Conservation (phyloP, 1,140 invertebrate species). For the Drosophila parvula region DNA sequence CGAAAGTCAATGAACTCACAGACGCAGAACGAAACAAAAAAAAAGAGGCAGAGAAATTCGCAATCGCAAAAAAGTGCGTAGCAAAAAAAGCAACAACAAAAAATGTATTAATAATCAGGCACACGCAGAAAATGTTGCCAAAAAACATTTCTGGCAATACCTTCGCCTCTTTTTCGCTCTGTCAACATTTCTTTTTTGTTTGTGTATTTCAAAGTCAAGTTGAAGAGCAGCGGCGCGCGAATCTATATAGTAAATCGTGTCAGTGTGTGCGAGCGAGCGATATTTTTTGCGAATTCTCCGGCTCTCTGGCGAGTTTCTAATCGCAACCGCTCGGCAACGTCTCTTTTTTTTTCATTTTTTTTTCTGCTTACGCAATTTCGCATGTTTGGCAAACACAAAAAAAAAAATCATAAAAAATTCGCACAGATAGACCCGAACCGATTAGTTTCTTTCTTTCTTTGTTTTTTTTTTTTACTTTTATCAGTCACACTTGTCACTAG, state of each 20-base stretch:
- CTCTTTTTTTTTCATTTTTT: slow-evolving; percentile 6
- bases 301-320: slow-evolving; percentile 38
- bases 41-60: slow-evolving; percentile 39
- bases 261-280: slow-evolving; percentile 19
- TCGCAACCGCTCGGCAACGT: slow-evolving; percentile 7
- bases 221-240: slow-evolving; percentile 72
- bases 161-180: slow-evolving; percentile 32
- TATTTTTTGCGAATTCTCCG: slow-evolving; percentile 53
- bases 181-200: slow-evolving; percentile 56
- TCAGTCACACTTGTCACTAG: slow-evolving; percentile 32
- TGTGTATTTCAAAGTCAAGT: slow-evolving; percentile 77
- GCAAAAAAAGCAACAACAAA: slow-evolving; percentile 8
- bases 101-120: not conserved
- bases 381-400: slow-evolving; percentile 73
- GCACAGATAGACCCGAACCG: slow-evolving; percentile 13
- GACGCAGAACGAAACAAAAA: slow-evolving; percentile 15
- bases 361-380: slow-evolving; percentile 69
- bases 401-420: slow-evolving; percentile 19
- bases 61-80: slow-evolving; percentile 47
- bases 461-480: slow-evolving; percentile 16
- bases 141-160: slow-evolving; percentile 40
- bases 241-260: slow-evolving; percentile 5
- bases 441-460: not conserved
- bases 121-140: slow-evolving; percentile 65
- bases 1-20: slow-evolving; percentile 71